Base-by-base conservation (phyloP, 2,888 invertebrate species). In the Bugulina stolonifera region DNA sequence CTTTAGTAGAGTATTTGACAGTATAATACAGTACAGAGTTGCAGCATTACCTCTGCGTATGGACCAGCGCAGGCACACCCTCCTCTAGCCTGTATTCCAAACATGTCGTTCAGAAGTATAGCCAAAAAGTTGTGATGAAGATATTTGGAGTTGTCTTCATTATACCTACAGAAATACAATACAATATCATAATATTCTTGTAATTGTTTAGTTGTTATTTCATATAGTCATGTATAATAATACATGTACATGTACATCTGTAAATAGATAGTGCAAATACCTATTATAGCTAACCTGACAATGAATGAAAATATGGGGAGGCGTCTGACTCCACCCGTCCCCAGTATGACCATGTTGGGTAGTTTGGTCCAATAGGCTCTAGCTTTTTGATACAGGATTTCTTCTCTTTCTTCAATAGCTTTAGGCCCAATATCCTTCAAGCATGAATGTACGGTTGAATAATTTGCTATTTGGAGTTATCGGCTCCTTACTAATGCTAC, bases 261-360 rank as follows among this genome's bases (percentile, higher is more conserved):
- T n/a, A n/a, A n/a, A n/a, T n/a, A n/a, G n/a, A n/a, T n/a, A n/a
- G n/a, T n/a, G n/a, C n/a, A n/a, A n/a, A n/a, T n/a, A n/a, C n/a
- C n/a, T n/a, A n/a, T n/a, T n/a, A n/a, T 27, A 29, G 5, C 64
- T 25, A 14, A 64, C 64, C 34, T 27, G 3, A 93, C 90, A 87
- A 93, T 88, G 78, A 93, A 89, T 0, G 93, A 92, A 82, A 93
- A 91, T 72, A 93, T 90, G 1, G 93, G 91, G 54, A 93, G 86
- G 0, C 85, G 78, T 69, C 91, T 86, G 25, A 77, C 77, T 10
- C 73, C 73, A 1, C 74, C 74, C 72, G 76, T 78, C n/a, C 93
- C 93, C 1, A 93, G 86, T 14, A 93, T 85, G 18, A 72, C 25
- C 72, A 91, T 89, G 76, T 92, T 73, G 1, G 75, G 72, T 54